Base-by-base conservation (phyloP, 2,113 vertebrate genomes). In the Cephalopterus ornatus region DNA sequence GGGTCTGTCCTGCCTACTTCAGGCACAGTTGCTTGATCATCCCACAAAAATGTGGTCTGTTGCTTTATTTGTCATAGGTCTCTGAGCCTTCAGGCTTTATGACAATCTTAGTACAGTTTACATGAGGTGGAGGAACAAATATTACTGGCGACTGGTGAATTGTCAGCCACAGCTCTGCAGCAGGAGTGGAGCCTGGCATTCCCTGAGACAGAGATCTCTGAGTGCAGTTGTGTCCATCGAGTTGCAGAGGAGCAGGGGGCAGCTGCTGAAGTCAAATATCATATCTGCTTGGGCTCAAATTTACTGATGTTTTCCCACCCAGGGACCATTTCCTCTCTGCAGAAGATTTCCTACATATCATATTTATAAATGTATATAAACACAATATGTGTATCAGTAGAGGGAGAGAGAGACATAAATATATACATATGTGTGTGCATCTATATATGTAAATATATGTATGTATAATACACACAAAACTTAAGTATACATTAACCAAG, bases 401-500 rank as follows among this genome's bases (percentile, higher is more conserved):
- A 95, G 66, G 63, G 82, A 93, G 76, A 94, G 75, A 80, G 58
- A 94, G n/a, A 81, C 47, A 93, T 91, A 94, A 92, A 95, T 92
- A 88, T 95, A 94, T 95, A 92, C 87, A 81, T 94, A 74, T 93
- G 91, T 91, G 73, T 88, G 72, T 26, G 42, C 0, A 1, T 73
- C 89, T 96, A 93, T 92, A 92, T 94, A 94, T 95, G 94, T 95
- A 97, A 97, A 92, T 96, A 78, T 89, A 76, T 95, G 88, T 92
- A 67, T 89, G 49, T 95, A 70, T 91, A 97, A 96, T 89, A 92
- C 72, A 97, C 81, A 98, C 91, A 97, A 76, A 95, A 90, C 88
- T 97, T 42, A 96, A 97, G 95, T 96, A 77, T 95, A 95, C 95
- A 95, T 96, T 97, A 94, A 90, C 94, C 78, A 93, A 97, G 94